Evolutionary conservation across 2,888 invertebrate genomes (phyloP).

Genomic region (Agonopterix subpropinquella): DNA sequence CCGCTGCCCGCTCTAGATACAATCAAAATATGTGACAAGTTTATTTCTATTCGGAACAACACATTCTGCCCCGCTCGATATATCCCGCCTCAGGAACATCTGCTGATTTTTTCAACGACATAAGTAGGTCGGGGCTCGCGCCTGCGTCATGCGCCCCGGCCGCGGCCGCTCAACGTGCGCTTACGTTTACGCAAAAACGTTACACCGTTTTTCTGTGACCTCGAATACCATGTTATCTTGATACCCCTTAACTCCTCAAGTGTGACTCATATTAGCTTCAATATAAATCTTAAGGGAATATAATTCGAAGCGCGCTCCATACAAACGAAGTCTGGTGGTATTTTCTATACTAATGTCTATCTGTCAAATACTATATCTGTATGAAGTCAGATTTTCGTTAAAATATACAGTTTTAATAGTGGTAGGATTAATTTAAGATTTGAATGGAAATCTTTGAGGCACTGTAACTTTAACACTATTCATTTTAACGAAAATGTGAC

Average conservation of each 20-base stretch:
- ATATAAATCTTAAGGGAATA: too few species aligned
- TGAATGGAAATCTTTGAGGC: too few species aligned
- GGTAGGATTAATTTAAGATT: too few species aligned
- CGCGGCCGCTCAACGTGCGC: constrained; percentile 36
- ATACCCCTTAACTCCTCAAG: neutral
- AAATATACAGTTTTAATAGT: too few species aligned
- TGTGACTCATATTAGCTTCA: too few species aligned
- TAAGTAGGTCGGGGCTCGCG: constrained; percentile 72
- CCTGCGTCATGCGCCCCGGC: constrained; percentile 62
- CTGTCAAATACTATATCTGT: too few species aligned
- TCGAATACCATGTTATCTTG: constrained; percentile 22
- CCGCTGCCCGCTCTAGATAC: constrained; percentile 72
- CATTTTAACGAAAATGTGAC: too few species aligned
- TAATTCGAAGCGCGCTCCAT: too few species aligned
- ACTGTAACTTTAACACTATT: too few species aligned
- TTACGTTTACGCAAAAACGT: constrained; percentile 66
- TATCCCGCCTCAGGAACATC: constrained; percentile 66
- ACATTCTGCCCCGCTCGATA: constrained; percentile 67
- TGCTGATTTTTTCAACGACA: constrained; percentile 72
- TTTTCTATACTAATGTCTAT: too few species aligned
- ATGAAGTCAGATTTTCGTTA: too few species aligned
- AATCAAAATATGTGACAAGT: constrained; percentile 76
- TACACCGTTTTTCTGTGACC: constrained; percentile 42
- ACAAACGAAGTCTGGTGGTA: too few species aligned
- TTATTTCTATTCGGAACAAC: constrained; percentile 75